Evolutionary conservation across 2,113 vertebrate species (phyloP).

Genomic region (Clarias gariepinus): DNA sequence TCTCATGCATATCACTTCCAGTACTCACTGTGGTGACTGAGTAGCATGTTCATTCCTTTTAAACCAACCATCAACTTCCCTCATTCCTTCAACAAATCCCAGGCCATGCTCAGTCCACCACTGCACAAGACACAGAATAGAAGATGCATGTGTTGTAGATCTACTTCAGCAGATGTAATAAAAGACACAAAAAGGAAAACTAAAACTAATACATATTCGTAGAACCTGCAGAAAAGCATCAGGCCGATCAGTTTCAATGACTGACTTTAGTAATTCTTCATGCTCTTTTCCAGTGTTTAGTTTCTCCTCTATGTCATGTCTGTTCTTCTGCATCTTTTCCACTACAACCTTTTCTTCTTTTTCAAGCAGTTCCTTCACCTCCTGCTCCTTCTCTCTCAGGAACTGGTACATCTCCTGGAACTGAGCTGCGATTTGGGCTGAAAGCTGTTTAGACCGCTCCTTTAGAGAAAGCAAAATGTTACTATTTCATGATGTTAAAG

Average conservation of each 20-base stretch:
- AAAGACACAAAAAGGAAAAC: background rate
- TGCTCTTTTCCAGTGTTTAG: slow-evolving; percentile 45
- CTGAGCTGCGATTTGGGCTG: slow-evolving; percentile 40
- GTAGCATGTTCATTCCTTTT: slow-evolving; percentile 24
- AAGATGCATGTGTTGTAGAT: background rate
- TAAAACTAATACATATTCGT: background rate
- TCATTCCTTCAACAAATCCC: slow-evolving; percentile 40
- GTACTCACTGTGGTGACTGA: slow-evolving; percentile 30
- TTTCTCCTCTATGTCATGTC: slow-evolving; percentile 41
- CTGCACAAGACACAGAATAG: slow-evolving; percentile 28
- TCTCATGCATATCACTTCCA: background rate
- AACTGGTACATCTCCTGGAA: slow-evolving; percentile 59
- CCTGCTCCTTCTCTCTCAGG: slow-evolving; percentile 49
- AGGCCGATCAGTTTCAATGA: slow-evolving; percentile 36
- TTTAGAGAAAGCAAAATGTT: background rate
- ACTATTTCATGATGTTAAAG: background rate
- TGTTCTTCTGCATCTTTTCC: slow-evolving; percentile 50
- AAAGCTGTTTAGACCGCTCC: slow-evolving; percentile 49
- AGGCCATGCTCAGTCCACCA: slow-evolving; percentile 56
- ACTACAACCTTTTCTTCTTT: slow-evolving; percentile 42
- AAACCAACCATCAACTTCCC: slow-evolving; percentile 3
- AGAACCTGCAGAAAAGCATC: slow-evolving; percentile 52
- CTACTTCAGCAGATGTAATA: background rate
- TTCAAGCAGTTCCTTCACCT: slow-evolving; percentile 47
- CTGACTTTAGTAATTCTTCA: slow-evolving; percentile 38